phyloP scores from a whole-genome alignment of 2,113 vertebrate genomes.

The Lontra canadensis region DNA sequence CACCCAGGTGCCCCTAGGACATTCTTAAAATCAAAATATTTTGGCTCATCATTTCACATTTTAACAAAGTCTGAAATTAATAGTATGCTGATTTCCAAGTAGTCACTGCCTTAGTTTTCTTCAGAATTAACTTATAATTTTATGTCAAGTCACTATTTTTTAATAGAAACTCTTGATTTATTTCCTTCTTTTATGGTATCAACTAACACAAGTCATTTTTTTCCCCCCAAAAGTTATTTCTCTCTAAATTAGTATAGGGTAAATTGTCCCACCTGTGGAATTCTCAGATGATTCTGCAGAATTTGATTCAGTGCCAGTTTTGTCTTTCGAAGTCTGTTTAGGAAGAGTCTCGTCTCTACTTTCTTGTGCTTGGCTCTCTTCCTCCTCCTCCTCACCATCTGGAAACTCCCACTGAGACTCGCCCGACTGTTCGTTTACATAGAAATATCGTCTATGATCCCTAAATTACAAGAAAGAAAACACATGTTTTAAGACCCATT shows the following conservation, averaged over 20 bases:
- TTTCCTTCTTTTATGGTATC: neutral
- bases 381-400: constrained; percentile 90
- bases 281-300: constrained; percentile 78
- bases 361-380: constrained; percentile 81
- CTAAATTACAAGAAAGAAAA: constrained; percentile 98
- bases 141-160: neutral
- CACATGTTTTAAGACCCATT: constrained; percentile 79
- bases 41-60: neutral
- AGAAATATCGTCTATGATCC: constrained; percentile 99
- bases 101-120: neutral
- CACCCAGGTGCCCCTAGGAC: neutral
- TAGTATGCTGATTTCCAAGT: neutral
- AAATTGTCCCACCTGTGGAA: constrained; percentile 80
- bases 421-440: constrained; percentile 97
- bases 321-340: constrained; percentile 83
- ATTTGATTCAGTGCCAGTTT: constrained; percentile 75
- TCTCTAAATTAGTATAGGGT: neutral
- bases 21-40: neutral
- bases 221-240: neutral
- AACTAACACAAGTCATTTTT: neutral
- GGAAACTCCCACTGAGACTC: constrained; percentile 99
- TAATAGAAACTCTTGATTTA: neutral
- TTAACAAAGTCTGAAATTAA: neutral
- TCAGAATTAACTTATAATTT: neutral
- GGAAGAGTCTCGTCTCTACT: constrained; percentile 82